These are phyloP conservation scores for Drosophila cognata DNA, from an alignment of 2,888 invertebrate species.

Conservation along the genomic window DNA sequence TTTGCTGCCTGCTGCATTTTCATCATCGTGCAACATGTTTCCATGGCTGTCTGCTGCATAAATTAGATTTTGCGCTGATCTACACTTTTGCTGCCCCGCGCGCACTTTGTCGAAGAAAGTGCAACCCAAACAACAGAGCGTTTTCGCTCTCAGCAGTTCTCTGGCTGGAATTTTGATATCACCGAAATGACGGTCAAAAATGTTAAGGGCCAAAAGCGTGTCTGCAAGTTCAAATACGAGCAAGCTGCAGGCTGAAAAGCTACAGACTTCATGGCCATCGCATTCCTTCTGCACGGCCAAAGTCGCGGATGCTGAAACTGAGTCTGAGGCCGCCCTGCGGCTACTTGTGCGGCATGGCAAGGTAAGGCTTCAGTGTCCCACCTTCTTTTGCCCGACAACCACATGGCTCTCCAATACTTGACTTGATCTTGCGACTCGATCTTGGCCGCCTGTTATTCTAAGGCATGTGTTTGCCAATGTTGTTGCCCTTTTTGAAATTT, in stretches of 20 bases:
- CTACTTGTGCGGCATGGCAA: conserved; percentile 76
- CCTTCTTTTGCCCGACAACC: conserved; percentile 10
- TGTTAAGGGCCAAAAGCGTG: conserved; percentile 83
- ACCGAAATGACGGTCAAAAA: conserved; percentile 78
- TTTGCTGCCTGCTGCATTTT: conserved; percentile 38
- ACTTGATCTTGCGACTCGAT: conserved; percentile 17
- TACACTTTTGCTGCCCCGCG: conserved; percentile 68
- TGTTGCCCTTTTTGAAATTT: conserved; percentile 77
- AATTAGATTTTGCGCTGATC: conserved; percentile 76
- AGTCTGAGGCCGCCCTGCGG: conserved; percentile 55
- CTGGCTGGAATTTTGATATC: conserved; percentile 71
- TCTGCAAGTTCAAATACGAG: conserved; percentile 81
- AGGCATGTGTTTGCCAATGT: conserved; percentile 51
- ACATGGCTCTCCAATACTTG: conserved; percentile 18
- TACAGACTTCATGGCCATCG: conserved; percentile 45
- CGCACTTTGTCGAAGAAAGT: conserved; percentile 66
- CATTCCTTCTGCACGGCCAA: conserved; percentile 60
- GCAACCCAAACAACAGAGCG: conserved; percentile 60
- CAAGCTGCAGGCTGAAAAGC: conserved; percentile 7
- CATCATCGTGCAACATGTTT: conserved; percentile 75
- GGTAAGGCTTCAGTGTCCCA: conserved; percentile 56
- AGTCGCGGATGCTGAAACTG: conserved; percentile 38
- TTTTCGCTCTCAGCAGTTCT: conserved; percentile 61
- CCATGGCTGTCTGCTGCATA: conserved; percentile 69
- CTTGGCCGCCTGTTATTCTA: conserved; percentile 27